phyloP scores from a whole-genome alignment of 2,113 vertebrate genomes.

The Rana temporaria region DNA sequence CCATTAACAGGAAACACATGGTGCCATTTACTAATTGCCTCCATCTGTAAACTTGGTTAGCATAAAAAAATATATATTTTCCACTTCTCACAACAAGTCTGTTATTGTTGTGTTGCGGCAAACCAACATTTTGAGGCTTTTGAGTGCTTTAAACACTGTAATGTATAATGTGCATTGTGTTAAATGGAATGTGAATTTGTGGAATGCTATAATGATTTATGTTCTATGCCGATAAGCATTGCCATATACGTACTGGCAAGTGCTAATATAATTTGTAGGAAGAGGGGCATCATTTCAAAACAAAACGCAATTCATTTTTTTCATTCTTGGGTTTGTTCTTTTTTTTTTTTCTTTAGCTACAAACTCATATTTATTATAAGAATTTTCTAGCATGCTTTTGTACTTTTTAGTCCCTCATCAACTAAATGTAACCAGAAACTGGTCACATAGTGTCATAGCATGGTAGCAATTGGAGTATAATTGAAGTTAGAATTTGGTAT shows the following conservation, averaged over 20 bases:
- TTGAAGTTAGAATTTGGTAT: too few relatives aligned
- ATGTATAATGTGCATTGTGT: conserved; percentile 42
- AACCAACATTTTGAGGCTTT: conserved; percentile 53
- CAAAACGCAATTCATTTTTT: conserved; percentile 15
- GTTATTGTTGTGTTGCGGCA: conserved; percentile 50
- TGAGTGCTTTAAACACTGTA: conserved; percentile 52
- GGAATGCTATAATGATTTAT: conserved; percentile 20
- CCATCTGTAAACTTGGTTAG: conserved; percentile 41
- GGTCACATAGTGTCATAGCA: too few relatives aligned
- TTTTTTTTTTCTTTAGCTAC: too few relatives aligned
- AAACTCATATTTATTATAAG: too few relatives aligned
- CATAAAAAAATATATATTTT: conserved; percentile 52
- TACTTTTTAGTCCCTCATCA: too few relatives aligned
- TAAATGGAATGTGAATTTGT: conserved; percentile 33
- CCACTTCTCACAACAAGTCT: conserved; percentile 43
- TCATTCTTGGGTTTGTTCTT: too few relatives aligned
- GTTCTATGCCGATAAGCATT: conserved; percentile 21
- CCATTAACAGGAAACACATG: conserved; percentile 50
- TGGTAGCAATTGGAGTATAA: too few relatives aligned
- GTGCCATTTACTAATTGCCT: conserved; percentile 53
- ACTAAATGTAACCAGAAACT: too few relatives aligned
- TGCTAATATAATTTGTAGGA: conserved; percentile 16
- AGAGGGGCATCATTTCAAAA: not conserved
- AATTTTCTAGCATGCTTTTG: too few relatives aligned
- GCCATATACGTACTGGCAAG: conserved; percentile 1